A percentile compares a stretch with the other conserved stretches of the same genome.
Evolutionary conservation across 2,797 vertebrate species (phyloP).

Genomic region (Ctenosaura bakeri): DNA sequence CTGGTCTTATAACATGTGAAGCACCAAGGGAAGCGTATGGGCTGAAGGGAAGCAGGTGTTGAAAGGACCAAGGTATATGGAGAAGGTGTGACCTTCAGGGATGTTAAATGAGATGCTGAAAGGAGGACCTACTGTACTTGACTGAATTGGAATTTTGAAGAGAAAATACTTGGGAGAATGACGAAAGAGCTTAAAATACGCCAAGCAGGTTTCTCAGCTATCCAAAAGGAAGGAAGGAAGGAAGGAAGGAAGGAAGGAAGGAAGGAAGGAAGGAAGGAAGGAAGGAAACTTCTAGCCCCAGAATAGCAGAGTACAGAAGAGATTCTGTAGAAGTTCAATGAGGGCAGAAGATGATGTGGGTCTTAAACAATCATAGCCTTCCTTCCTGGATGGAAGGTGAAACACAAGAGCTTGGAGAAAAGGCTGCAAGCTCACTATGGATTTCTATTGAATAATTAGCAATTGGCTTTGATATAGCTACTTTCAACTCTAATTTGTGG

Average conservation of each 20-base stretch:
- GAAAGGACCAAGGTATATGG: background rate
- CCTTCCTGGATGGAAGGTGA: background rate
- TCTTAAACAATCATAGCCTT: background rate
- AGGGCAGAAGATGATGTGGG: background rate
- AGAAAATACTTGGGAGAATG: background rate
- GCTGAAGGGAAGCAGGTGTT: too few relatives aligned
- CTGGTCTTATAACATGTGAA: too few relatives aligned
- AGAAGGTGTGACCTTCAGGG: background rate
- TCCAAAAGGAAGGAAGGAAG: too few relatives aligned
- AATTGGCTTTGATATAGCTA: background rate
- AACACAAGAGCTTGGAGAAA: background rate
- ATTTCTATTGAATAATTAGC: background rate
- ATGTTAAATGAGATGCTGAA: background rate
- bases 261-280: too few relatives aligned
- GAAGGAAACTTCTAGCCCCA: too few relatives aligned
- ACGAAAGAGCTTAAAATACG: background rate
- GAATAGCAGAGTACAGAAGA: background rate
- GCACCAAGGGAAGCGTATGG: too few relatives aligned
- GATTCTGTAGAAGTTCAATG: background rate
- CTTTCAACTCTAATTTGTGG: too few relatives aligned
- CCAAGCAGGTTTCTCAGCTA: too few relatives aligned
- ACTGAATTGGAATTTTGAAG: background rate
- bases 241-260: too few relatives aligned
- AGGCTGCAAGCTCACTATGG: background rate
- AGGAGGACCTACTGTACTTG: background rate